phyloP scores from a whole-genome alignment of 2,113 vertebrate species.

The Macrotis lagotis region DNA sequence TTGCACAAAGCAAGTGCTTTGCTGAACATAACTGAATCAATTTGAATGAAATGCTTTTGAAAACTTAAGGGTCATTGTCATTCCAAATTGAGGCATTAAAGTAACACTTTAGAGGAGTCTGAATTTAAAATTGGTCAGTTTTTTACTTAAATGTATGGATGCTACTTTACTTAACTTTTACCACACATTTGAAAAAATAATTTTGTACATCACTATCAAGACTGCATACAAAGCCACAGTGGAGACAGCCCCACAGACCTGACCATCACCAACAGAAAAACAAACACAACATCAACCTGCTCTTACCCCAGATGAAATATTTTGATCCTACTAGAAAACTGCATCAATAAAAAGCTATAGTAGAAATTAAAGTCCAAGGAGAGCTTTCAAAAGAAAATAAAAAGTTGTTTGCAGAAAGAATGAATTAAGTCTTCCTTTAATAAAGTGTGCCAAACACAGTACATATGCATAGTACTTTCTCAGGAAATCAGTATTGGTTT shows the following conservation, averaged over 20 bases:
- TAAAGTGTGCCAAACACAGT: neutral
- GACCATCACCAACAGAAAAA: neutral
- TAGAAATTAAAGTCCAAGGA: neutral
- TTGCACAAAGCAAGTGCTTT: neutral
- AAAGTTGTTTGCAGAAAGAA: neutral
- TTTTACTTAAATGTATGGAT: neutral
- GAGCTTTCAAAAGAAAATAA: conserved; percentile 31
- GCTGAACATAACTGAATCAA: neutral
- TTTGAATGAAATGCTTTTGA: neutral
- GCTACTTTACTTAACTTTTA: neutral
- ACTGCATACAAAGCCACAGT: neutral
- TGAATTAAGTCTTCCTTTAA: neutral
- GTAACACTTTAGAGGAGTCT: neutral
- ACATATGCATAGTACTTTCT: neutral
- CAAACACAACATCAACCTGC: neutral
- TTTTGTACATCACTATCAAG: neutral
- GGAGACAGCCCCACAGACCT: neutral
- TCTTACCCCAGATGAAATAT: neutral
- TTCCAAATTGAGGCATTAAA: neutral
- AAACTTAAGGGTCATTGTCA: neutral
- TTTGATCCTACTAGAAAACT: neutral
- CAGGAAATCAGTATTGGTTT: neutral
- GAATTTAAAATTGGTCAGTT: neutral
- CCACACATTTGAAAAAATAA: neutral
- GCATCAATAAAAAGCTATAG: neutral